Percentiles rank a stretch among this genome's conserved stretches.
These are phyloP conservation scores for Sardinella longiceps DNA, from an alignment of 2,797 vertebrate genomes.

Conservation along the genomic window DNA sequence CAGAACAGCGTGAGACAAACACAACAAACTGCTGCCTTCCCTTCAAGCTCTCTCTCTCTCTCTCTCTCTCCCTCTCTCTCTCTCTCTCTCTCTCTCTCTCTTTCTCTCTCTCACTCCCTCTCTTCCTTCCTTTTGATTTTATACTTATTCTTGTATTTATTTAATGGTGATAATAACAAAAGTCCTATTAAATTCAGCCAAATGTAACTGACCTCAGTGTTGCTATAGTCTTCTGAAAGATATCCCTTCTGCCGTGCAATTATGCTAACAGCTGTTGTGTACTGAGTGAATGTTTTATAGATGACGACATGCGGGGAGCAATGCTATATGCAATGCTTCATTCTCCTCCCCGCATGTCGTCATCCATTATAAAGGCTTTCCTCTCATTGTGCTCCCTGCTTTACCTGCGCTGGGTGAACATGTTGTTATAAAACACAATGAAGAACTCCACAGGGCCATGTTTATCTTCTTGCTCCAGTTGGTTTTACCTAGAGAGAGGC, in stretches of 20 bases:
- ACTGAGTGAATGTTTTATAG: neutral
- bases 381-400: neutral
- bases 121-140: too few species aligned
- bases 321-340: neutral
- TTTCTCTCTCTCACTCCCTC: too few species aligned
- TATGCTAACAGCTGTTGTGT: neutral
- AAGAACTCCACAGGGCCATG: neutral
- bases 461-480: neutral
- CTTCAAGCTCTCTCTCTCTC: too few species aligned
- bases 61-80: neutral
- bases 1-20: neutral
- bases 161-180: neutral
- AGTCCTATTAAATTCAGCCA: neutral
- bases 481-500: neutral
- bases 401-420: neutral
- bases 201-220: neutral
- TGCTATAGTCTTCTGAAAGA: neutral
- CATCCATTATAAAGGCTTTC: neutral
- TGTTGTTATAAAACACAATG: slow-evolving; percentile 15
- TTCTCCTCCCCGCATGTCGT: neutral
- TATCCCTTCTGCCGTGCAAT: neutral
- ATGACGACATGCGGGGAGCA: too few species aligned
- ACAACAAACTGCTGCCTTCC: neutral
- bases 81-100: neutral
- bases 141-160: too few species aligned